Conservation (phyloP, 2,113 vertebrate species). For the Entelurus aequoreus region DNA sequence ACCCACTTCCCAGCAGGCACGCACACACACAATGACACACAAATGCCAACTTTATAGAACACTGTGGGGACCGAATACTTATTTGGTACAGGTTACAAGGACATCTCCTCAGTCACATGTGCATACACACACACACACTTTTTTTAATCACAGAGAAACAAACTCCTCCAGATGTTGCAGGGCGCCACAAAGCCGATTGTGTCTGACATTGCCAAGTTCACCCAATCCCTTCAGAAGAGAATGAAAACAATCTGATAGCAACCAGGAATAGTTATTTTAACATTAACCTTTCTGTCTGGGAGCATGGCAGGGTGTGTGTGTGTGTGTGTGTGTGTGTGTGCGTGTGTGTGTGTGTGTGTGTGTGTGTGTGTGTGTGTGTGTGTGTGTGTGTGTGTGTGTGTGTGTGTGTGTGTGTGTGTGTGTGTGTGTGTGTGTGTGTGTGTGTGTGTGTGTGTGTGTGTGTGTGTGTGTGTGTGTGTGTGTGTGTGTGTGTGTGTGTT, state of each 20-base stretch:
- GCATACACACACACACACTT: constrained; percentile 6
- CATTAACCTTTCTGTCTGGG: neutral
- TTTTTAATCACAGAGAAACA: constrained; percentile 37
- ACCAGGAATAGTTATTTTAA: constrained; percentile 16
- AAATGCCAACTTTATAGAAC: neutral
- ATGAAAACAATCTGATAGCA: constrained; percentile 31
- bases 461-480: too few species aligned
- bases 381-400: too few species aligned
- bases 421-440: too few species aligned
- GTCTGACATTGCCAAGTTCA: constrained; percentile 35
- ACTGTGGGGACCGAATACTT: neutral
- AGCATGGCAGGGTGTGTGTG: neutral
- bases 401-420: too few species aligned
- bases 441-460: too few species aligned
- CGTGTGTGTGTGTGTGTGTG: neutral
- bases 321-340: neutral
- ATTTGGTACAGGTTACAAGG: neutral
- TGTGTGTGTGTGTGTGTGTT: too few species aligned
- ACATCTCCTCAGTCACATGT: constrained; percentile 30
- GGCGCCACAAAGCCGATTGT: constrained; percentile 53
- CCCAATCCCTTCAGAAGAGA: constrained; percentile 20
- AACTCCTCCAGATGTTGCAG: constrained; percentile 47
- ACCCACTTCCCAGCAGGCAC: constrained; percentile 14
- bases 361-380: neutral
- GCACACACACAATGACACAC: neutral